Percentiles rank a stretch among this genome's conserved stretches.
Conservation (phyloP, 2,113 vertebrate genomes). For the Equus przewalskii region DNA sequence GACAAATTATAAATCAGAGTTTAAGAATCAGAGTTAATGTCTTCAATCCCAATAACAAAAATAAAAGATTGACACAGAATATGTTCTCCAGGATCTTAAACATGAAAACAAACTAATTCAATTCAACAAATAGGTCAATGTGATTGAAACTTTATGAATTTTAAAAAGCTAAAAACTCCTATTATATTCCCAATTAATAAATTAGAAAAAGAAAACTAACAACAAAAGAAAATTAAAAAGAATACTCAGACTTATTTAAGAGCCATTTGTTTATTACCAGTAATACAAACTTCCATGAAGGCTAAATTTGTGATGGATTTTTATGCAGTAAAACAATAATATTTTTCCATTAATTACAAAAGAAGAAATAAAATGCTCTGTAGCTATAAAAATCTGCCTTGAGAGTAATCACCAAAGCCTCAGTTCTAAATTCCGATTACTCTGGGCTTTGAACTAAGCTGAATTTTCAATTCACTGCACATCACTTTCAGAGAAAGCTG, state of each 20-base stretch:
- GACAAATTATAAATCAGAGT: no score
- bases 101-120: neutral
- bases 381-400: neutral
- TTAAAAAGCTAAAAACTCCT: neutral
- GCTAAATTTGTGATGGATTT: neutral
- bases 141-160: neutral
- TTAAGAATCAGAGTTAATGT: neutral
- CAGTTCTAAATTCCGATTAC: neutral
- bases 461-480: slow-evolving; percentile 7
- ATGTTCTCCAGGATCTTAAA: neutral
- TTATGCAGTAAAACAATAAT: neutral
- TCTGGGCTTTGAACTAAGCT: neutral
- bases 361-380: neutral
- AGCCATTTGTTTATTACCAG: neutral
- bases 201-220: neutral
- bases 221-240: slow-evolving; percentile 19
- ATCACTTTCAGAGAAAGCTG: neutral
- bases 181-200: neutral
- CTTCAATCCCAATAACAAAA: neutral
- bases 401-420: neutral
- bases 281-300: neutral
- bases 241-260: neutral
- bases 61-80: neutral
- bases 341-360: slow-evolving; percentile 45
- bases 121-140: neutral